Base-by-base conservation (phyloP, 2,797 vertebrate species). In the Otus scops region DNA sequence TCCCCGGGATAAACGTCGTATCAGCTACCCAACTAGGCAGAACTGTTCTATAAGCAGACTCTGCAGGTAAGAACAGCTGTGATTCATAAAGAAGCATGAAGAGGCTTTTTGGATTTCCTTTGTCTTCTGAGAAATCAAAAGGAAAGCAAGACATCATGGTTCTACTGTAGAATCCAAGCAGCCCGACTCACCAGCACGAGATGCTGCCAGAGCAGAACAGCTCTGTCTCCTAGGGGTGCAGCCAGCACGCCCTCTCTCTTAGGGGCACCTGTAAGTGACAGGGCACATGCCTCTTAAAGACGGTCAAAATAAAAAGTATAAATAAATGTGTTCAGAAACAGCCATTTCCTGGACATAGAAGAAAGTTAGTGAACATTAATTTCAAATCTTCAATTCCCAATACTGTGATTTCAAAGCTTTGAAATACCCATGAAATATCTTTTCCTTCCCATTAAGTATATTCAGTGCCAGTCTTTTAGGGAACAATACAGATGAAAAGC, bases 11-110 rank as follows among this genome's bases (percentile, higher is more conserved):
- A 94, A 82, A 59, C 41, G 63, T 85, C 27, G 1, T 43, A 12
- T n/a, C 60, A 85, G 69, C 45, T 90, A 84, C 54, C 51, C 53
- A 73, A 4, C 69, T 39, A 50, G 51, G 71, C 73, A 85, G 38
- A 91, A 65, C 60, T 60, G 51, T 59, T 71, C 59, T 45, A n/a
- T 28, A 60, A 50, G 48, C 69, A 81, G 77, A 67, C 56, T 71
- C 63, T 43, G 69, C 84, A 93, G 94, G 80, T 89, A 71, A 61
- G 48, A 77, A 91, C 83, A 92, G 84, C 93, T 93, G 84, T 51
- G 78, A 81, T 71, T 81, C 61, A 68, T 51, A 48, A 77, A 75
- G 65, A 24, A 64, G 51, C 67, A 82, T 27, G 32, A 85, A 36
- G 70, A 79, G 77, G 45, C 61, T 92, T 91, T 91, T 64, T 10